Conservation (phyloP, 2,888 invertebrate species). For the Caenorhabditis sp. region DNA sequence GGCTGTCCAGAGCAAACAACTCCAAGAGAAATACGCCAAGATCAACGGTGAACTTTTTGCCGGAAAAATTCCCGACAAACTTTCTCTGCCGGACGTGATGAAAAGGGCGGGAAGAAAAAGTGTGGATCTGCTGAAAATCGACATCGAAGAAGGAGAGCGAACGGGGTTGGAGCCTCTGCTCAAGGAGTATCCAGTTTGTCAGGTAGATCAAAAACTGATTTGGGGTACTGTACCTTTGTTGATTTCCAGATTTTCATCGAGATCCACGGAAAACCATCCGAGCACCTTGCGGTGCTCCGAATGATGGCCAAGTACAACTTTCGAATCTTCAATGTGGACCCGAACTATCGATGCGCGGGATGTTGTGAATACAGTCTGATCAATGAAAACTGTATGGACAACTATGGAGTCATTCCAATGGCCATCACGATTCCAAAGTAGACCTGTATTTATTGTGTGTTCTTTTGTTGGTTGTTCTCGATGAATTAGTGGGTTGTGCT, state of each 20-base stretch:
- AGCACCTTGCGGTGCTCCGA: constrained; percentile 46
- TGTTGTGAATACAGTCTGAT: constrained; percentile 34
- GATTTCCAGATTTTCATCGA: constrained; percentile 62
- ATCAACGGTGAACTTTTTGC: constrained; percentile 35
- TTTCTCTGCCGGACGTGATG: constrained; percentile 37
- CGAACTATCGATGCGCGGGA: neutral
- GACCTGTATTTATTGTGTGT: neutral
- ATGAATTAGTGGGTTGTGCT: no score
- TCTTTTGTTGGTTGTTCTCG: no score
- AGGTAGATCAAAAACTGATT: constrained; percentile 12
- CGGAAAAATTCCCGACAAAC: constrained; percentile 38
- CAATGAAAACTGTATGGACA: constrained; percentile 16
- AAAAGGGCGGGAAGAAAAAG: constrained; percentile 2
- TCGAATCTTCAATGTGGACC: constrained; percentile 17
- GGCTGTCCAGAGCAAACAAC: neutral
- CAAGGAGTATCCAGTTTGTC: constrained; percentile 53
- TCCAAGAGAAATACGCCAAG: constrained; percentile 5
- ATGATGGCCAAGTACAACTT: constrained; percentile 33
- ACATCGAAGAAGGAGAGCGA: constrained; percentile 59
- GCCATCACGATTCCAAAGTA: constrained; percentile 20
- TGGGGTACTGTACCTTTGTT: neutral
- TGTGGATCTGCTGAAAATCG: constrained; percentile 65
- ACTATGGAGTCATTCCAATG: constrained; percentile 8
- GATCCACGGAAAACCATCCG: constrained; percentile 43
- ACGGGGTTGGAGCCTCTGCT: constrained; percentile 48